phyloP scores from a whole-genome alignment of 2,888 invertebrate genomes.

The Atrina japonica region DNA sequence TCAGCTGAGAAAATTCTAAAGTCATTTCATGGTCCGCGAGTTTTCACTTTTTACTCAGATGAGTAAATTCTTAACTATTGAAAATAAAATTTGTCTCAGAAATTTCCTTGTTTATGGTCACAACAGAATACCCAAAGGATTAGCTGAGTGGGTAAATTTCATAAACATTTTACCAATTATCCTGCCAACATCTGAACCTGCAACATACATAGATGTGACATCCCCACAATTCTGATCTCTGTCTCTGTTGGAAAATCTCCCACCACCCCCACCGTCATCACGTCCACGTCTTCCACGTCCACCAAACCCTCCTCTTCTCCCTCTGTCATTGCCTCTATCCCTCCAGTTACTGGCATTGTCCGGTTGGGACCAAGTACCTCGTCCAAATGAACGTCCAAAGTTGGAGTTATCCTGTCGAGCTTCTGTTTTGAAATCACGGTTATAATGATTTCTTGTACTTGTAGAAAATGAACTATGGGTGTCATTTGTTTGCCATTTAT shows the following conservation, averaged over 20 bases:
- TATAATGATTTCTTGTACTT: neutral
- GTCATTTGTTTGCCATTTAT: neutral
- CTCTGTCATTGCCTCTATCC: constrained; percentile 13
- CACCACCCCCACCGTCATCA: neutral
- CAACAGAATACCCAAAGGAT: no score
- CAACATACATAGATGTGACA: constrained; percentile 48
- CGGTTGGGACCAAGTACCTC: constrained; percentile 28
- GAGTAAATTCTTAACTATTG: no score
- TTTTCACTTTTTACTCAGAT: no score
- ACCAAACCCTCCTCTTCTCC: constrained; percentile 22
- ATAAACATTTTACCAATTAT: constrained; percentile 60
- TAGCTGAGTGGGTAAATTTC: no score
- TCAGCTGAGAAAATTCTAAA: no score
- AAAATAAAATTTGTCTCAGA: no score
- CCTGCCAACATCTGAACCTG: constrained; percentile 57
- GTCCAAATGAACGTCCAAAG: constrained; percentile 33
- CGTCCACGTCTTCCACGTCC: constrained; percentile 14
- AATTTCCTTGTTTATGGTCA: no score
- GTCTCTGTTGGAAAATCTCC: constrained; percentile 21
- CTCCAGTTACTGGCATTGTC: constrained; percentile 38
- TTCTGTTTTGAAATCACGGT: neutral
- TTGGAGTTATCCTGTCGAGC: neutral
- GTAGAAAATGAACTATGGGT: neutral
- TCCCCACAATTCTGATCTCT: constrained; percentile 24
- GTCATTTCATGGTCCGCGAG: no score